Evolutionary conservation across 2,888 invertebrate genomes (phyloP), one percentile per base, ranked within the genome.

Genomic region (Rambutsinella grinnellia): DNA sequence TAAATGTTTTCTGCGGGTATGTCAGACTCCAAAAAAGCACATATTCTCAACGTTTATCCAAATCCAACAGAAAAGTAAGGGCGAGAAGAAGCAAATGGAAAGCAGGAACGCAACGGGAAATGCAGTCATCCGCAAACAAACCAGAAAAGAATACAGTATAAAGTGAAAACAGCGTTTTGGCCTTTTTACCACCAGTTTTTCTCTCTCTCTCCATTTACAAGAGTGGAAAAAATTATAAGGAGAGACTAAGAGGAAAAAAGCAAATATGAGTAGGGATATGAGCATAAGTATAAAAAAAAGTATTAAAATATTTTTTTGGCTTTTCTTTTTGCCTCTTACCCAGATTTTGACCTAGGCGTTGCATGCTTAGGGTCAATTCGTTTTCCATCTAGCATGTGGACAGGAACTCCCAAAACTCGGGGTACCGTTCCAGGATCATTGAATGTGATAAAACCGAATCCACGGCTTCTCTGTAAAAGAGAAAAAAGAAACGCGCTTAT

Each of bases 391-490:
- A 96, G 89, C 65, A 94, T 94, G 89, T 95, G 95, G 82, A 94
- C 93, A 74, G 94, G 94, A 83, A 95, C 94, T 85, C 94, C 94
- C 69, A 96, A 90, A 76, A 96, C 95, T 88, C 94, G 94, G 88
- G 95, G 95, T 82, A 96, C 95, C 85, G 94, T 93, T 83, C 93
- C 91, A 71, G 95, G 93, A 87, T 95, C 95, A 87, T 94, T 93
- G 89, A 96, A 96, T 85, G 95, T 95, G 88, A 96, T 95, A 90
- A 96, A 96, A 86, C 95, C 94, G 88, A 96, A 96, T 86, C 95
- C 96, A 87, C 96, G 93, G 90, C 95, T 95, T 87, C 95, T 92
- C 95, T 96, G 92, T 28, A 79, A 80, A 58, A 71, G 66, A 77
- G 68, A 63, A 68, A 58, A 36, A 36, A 57, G 17, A 21, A 23